These are phyloP conservation scores for Pterocles orientalis DNA, from an alignment of 2,113 vertebrate species.

Conservation along the genomic window DNA sequence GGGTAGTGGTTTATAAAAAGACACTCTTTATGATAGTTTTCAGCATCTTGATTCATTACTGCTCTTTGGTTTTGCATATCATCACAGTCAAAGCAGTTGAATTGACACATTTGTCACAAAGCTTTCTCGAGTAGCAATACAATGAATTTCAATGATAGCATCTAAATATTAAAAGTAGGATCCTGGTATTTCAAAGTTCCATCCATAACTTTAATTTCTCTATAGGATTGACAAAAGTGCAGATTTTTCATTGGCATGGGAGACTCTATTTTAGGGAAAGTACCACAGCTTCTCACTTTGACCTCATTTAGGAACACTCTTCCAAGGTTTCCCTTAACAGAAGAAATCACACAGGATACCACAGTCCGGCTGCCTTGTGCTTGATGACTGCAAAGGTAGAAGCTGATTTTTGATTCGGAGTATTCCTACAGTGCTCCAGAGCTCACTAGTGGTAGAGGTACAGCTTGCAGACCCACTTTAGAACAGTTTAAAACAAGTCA, in stretches of 20 bases:
- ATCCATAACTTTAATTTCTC: neutral
- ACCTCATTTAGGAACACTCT: neutral
- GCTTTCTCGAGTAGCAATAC: neutral
- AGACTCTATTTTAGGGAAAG: neutral
- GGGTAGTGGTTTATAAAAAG: neutral
- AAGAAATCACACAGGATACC: neutral
- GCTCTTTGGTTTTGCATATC: neutral
- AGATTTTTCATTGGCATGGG: neutral
- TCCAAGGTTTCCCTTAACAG: neutral
- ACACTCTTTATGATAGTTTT: constrained; percentile 4
- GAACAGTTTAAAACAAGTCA: neutral
- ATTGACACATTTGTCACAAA: neutral
- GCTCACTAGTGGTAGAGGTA: neutral
- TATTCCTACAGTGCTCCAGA: neutral
- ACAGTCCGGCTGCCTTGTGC: neutral
- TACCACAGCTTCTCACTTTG: neutral
- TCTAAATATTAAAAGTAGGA: neutral
- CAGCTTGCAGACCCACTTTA: neutral
- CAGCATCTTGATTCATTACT: constrained; percentile 5
- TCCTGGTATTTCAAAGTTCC: neutral
- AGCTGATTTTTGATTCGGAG: neutral
- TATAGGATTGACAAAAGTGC: neutral
- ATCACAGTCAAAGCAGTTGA: neutral
- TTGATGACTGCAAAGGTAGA: neutral
- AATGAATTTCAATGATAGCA: neutral